These are phyloP conservation scores for Centropyge bicolor DNA, from an alignment of 2,797 vertebrate genomes.

Conservation along the genomic window DNA sequence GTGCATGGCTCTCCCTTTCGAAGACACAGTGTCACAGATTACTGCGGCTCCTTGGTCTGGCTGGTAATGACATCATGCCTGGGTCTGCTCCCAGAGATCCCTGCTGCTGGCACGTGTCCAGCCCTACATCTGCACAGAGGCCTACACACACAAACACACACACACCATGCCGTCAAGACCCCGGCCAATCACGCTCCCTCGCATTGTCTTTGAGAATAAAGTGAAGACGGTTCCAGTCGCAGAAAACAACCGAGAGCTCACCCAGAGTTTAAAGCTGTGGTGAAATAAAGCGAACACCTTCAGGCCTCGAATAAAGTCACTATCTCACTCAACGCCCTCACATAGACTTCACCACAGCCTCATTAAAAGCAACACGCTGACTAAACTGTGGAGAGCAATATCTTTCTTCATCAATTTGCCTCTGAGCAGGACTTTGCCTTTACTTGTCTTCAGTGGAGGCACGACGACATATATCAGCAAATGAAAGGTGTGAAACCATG, in stretches of 20 bases:
- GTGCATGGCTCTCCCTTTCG: conserved; percentile 45
- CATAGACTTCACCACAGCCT: background rate
- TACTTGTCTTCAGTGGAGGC: background rate
- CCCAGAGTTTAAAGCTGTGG: background rate
- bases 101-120: conserved; percentile 63
- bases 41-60: conserved; percentile 66
- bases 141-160: conserved; percentile 3
- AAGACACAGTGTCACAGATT: conserved; percentile 66
- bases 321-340: conserved; percentile 7
- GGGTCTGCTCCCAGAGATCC: conserved; percentile 66
- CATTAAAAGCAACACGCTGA: background rate
- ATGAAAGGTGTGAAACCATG: background rate
- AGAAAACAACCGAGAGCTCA: conserved; percentile 2
- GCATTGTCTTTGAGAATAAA: conserved; percentile 12
- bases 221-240: conserved; percentile 32
- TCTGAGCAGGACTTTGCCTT: conserved; percentile 16
- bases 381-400: conserved; percentile 11
- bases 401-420: conserved; percentile 1
- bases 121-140: conserved; percentile 56
- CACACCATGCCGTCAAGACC: conserved; percentile 15
- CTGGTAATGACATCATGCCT: conserved; percentile 77
- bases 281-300: conserved; percentile 6
- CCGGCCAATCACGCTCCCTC: conserved; percentile 4
- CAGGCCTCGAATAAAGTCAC: conserved; percentile 2
- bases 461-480: conserved; percentile 3